Base-by-base conservation (phyloP, 1,140 invertebrate genomes). In the Drosophila takahashii region DNA sequence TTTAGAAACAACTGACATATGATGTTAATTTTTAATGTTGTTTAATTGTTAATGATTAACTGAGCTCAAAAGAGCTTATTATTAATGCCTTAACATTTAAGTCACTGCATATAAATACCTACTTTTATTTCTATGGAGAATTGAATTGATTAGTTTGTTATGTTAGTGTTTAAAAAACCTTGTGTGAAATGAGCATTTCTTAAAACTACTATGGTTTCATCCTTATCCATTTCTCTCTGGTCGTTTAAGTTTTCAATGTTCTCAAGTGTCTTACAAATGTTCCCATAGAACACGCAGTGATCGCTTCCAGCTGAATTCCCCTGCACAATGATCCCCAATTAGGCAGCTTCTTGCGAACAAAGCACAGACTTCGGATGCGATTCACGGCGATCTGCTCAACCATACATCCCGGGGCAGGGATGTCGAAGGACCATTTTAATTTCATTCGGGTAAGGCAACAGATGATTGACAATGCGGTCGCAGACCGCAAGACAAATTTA, bases 401-500 rank as follows among this genome's bases (percentile, higher is more conserved):
- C 50, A 48, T 56, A 76, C 54, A 61, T 65, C 78, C 72, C 54
- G 61, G 45, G 58, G 60, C 60, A 44, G 1, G 32, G 50, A 62
- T 59, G 69, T 54, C 29, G 26, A 37, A 37, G 56, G 52, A 60
- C 45, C 56, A 62, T 79, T 76, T 79, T 61, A 67, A 70, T 71
- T 62, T 47, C 50, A 36, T 69, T 60, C 51, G 36, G 47, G 45
- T 59, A 72, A 72, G 64, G 61, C 67, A 89, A 84, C 84, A 89
- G 77, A 84, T 89, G 84, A 89, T 84, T 80, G 84, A 89, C 84
- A 86, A 80, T 64, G 60, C 71, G 67, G 57, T 59, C 58, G 62
- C 36, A 36, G 81, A 84, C 84, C 85, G 73, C 85, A 89, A 78
- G 65, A 77, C 80, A 89, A 74, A 89, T 89, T 89, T 80, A 84